A percentile compares a stretch with the other conserved stretches of the same genome.
Conservation (phyloP, 2,797 vertebrate species). For the Todus mexicanus region DNA sequence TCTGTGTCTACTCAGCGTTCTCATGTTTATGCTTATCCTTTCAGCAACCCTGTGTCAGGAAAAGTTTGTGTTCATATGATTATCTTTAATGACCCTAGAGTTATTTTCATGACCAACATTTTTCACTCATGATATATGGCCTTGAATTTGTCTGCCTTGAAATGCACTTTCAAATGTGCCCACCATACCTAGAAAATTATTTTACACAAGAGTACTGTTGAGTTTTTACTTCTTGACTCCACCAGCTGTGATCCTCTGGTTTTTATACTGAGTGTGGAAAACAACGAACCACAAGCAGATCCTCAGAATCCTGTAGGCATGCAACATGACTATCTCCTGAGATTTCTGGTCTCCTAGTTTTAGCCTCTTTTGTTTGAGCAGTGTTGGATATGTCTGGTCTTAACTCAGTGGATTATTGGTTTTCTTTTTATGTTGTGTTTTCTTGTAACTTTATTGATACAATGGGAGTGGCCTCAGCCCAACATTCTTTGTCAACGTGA, state of each 20-base stretch:
- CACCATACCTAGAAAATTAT: neutral
- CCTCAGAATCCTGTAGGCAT: neutral
- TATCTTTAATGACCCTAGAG: neutral
- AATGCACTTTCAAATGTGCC: neutral
- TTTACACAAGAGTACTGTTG: neutral
- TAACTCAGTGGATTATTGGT: neutral
- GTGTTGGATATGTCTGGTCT: neutral
- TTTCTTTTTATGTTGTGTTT: neutral
- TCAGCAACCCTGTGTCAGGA: neutral
- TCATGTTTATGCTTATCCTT: neutral
- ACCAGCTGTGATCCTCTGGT: neutral
- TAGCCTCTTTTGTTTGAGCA: neutral
- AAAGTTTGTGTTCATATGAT: neutral
- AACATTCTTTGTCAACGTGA: neutral
- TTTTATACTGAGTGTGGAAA: neutral
- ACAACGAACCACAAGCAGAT: neutral
- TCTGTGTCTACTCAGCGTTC: neutral
- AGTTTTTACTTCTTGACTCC: neutral
- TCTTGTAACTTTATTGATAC: neutral
- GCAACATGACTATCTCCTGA: neutral
- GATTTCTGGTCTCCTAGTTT: neutral
- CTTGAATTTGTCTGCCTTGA: neutral
- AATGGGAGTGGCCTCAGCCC: neutral
- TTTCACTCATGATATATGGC: neutral
- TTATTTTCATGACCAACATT: neutral